These are phyloP conservation scores for Nestor notabilis DNA, from an alignment of 2,113 vertebrate species.

Conservation along the genomic window DNA sequence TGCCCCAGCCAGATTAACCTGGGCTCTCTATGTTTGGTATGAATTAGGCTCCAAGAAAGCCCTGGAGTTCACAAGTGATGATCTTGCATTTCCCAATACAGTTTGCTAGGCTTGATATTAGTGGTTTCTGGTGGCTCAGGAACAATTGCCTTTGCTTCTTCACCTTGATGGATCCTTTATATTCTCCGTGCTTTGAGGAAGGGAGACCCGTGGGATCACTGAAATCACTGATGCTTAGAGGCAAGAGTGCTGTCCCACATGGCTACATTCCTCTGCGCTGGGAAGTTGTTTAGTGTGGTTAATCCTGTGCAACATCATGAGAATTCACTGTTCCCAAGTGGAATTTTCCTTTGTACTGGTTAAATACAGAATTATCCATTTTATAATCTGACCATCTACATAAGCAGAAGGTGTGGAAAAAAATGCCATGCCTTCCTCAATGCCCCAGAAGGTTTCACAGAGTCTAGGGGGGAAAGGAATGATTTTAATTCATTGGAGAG, in stretches of 20 bases:
- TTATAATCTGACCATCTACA: not conserved
- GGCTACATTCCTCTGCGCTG: fast-evolving
- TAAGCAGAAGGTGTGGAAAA: not conserved
- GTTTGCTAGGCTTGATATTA: not conserved
- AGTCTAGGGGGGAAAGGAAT: slow-evolving; percentile 35
- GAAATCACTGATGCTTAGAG: not conserved
- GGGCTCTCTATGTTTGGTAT: not conserved
- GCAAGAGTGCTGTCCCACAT: not conserved
- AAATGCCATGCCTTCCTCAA: not conserved
- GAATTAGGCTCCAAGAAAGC: not conserved
- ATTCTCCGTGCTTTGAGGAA: not conserved
- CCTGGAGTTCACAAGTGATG: not conserved
- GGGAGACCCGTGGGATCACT: not conserved
- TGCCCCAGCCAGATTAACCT: not conserved
- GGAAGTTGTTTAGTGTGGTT: not conserved
- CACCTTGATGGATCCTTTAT: not conserved
- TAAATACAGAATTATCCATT: slow-evolving; percentile 11
- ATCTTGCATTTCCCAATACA: not conserved
- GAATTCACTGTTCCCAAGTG: fast-evolving
- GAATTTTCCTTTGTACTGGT: not conserved
- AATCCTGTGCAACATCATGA: not conserved
- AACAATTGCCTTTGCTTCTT: not conserved
- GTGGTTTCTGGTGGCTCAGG: not conserved
- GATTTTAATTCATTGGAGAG: slow-evolving; percentile 12
- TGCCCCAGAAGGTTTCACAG: slow-evolving; percentile 9